These are phyloP conservation scores for Poeciliopsis presidionis DNA, from an alignment of 2,797 vertebrate species.

Conservation along the genomic window DNA sequence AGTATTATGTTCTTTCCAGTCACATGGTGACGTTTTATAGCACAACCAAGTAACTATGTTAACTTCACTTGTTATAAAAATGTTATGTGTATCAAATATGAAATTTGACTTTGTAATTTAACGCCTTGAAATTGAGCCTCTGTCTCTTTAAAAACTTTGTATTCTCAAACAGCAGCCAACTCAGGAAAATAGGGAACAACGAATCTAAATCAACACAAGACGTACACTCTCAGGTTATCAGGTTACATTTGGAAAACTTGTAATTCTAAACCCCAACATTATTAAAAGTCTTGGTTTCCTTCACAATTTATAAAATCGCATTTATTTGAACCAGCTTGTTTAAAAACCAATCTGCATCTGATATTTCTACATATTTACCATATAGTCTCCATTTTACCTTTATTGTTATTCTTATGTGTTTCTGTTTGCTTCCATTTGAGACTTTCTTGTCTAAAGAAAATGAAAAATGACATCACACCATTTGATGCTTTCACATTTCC, in stretches of 20 bases:
- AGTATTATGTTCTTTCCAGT: too few relatives aligned
- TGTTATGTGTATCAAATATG: too few relatives aligned
- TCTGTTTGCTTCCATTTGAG: background rate
- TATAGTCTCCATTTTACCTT: background rate
- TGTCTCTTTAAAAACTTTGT: background rate
- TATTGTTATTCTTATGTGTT: background rate
- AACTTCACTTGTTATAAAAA: too few relatives aligned
- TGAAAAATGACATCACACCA: background rate
- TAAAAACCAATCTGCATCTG: background rate
- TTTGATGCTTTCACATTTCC: conserved; percentile 14
- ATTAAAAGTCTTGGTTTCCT: background rate
- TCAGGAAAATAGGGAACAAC: background rate
- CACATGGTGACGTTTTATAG: too few relatives aligned
- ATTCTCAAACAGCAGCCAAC: background rate
- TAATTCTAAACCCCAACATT: background rate
- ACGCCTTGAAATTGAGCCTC: too few relatives aligned
- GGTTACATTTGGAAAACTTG: background rate
- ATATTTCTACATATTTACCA: background rate
- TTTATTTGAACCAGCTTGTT: background rate
- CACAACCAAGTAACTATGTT: too few relatives aligned
- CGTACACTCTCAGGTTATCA: background rate
- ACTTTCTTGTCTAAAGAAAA: too few relatives aligned
- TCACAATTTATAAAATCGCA: background rate
- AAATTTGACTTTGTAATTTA: too few relatives aligned
- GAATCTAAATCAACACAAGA: background rate